Percentiles rank a stretch among this genome's conserved stretches.
These are phyloP conservation scores for Ursus arctos DNA, from an alignment of 2,113 vertebrate species.

Conservation along the genomic window DNA sequence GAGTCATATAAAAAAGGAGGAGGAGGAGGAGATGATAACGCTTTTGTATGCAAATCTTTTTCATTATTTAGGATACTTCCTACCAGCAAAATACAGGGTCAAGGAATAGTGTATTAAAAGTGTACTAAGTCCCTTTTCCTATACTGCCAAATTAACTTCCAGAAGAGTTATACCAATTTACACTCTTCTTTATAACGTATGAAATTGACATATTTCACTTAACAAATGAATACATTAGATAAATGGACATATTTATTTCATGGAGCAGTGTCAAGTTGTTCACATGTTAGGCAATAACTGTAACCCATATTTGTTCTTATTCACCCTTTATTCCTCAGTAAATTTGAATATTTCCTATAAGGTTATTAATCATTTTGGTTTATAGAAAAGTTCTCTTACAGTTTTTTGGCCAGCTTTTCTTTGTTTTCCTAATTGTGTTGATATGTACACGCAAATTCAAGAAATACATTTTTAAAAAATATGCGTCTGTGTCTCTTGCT, in stretches of 20 bases:
- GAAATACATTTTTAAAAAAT: not conserved
- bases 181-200: not conserved
- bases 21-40: not conserved
- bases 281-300: not conserved
- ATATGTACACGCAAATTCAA: not conserved
- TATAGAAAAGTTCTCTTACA: not conserved
- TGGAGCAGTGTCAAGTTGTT: not conserved
- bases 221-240: not conserved
- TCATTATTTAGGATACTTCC: not conserved
- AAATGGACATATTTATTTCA: conserved; percentile 31
- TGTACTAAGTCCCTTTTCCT: not conserved
- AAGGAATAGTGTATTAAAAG: not conserved
- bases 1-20: not conserved
- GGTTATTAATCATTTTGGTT: not conserved
- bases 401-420: not conserved
- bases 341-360: conserved; percentile 19
- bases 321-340: not conserved
- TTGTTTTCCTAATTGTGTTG: not conserved
- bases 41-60: not conserved
- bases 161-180: not conserved
- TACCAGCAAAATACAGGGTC: not conserved
- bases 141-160: not conserved
- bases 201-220: not conserved
- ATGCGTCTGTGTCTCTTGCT: not conserved
- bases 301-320: conserved; percentile 5